Base-by-base conservation (phyloP, 2,888 invertebrate genomes). In the Aporophyla nigra region DNA sequence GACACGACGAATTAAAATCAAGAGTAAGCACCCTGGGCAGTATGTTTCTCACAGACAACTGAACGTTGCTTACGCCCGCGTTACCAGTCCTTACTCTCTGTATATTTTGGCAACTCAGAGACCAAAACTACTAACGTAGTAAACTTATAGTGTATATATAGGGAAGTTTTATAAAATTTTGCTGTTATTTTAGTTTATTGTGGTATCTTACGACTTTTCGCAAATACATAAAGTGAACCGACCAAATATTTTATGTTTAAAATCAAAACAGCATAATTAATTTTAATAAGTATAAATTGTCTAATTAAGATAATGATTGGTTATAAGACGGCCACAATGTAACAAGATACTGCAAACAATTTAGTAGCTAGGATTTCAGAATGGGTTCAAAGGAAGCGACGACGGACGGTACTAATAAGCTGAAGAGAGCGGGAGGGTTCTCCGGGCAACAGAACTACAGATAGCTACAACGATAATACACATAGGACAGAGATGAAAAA, bases 331-430 rank as follows among this genome's bases (percentile, higher is more conserved):
- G 61, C 40, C 19, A 51, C 12, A 54, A 5, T 56, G 74, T 61
- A 84, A 84, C 54, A 74, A 58, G 54, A 81, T 59, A 80, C 53
- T 27, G 46, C 19, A 71, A 62, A 67, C 46, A 16, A 59, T 69
- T 80, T 74, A 66, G 71, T 74, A 70, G 82, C 61, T 74, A 66
- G n/a, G 27, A 74, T 85, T 85, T 78, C 80, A 69, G 74, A 59
- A 49, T 43, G 56, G 65, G 53, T 67, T 76, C 87, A 87, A 85
- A 85, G 82, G 73, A 72, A 66, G 54, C 61, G 80, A 62, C 53
- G 40, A 62, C 53, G 40, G 76, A 68, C 74, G 40, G 40, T 33
- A 33, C 63, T 66, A 72, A 72, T 76, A 82, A 71, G 71, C 66
- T 66, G 59, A 56, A 75, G 71, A 76, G 69, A 76, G 62, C 58